These are phyloP conservation scores for Istiophorus platypterus DNA, from an alignment of 2,113 vertebrate genomes.

Conservation along the genomic window DNA sequence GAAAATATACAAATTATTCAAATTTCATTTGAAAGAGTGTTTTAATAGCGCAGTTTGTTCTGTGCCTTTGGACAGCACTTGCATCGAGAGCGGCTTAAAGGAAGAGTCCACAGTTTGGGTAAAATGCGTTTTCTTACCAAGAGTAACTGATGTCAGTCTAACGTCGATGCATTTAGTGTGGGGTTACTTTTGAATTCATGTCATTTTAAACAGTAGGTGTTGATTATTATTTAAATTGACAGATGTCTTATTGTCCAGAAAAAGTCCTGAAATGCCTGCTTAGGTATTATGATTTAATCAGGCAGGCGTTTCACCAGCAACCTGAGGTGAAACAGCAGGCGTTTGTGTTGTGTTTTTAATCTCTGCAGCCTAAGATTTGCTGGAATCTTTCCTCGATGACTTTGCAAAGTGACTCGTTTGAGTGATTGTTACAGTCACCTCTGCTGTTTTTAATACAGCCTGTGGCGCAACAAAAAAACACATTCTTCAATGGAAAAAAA, in stretches of 20 bases:
- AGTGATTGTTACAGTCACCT: constrained; percentile 49
- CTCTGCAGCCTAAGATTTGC: constrained; percentile 12
- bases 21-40: constrained; percentile 23
- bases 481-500: constrained; percentile 20
- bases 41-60: not conserved
- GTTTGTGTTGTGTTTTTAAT: constrained; percentile 4
- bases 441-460: constrained; percentile 30
- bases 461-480: constrained; percentile 31
- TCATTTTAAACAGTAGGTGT: not conserved
- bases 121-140: not conserved
- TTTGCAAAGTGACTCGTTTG: constrained; percentile 42
- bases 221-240: not conserved
- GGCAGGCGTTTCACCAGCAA: constrained; percentile 16
- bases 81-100: not conserved
- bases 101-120: not conserved
- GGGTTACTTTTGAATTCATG: not conserved
- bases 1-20: constrained; percentile 7
- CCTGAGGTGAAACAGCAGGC: not conserved
- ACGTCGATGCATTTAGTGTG: not conserved
- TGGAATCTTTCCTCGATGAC: constrained; percentile 40
- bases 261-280: not conserved
- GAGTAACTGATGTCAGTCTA: not conserved
- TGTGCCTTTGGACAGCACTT: not conserved
- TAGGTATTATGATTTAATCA: not conserved
- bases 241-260: not conserved